Conservation (phyloP, 2,113 vertebrate species). For the Hemicordylus capensis region DNA sequence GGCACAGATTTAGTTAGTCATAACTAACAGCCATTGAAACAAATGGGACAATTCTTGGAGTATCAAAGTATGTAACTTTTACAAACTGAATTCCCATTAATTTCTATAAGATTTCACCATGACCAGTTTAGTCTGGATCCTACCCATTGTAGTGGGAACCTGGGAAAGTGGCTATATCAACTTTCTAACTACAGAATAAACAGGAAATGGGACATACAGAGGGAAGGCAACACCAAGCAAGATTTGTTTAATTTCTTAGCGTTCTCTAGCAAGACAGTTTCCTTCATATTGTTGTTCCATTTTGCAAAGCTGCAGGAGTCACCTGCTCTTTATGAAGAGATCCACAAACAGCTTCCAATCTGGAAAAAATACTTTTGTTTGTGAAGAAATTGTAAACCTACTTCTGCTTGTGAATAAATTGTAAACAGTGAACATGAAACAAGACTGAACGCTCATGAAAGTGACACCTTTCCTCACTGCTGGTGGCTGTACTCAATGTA, state of each 20-base stretch:
- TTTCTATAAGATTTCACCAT: no score
- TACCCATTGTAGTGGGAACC: background rate
- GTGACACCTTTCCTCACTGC: background rate
- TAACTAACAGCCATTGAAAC: no score
- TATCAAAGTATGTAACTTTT: no score
- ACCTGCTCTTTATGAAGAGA: background rate
- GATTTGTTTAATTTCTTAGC: background rate
- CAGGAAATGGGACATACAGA: background rate
- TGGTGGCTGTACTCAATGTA: background rate
- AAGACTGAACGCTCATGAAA: no score
- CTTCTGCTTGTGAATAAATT: background rate
- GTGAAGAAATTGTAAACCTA: background rate
- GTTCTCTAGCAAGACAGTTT: background rate
- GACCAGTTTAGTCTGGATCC: no score
- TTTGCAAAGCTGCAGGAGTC: background rate
- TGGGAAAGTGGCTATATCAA: background rate
- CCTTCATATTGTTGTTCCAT: background rate
- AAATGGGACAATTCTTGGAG: no score
- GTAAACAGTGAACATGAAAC: slow-evolving; percentile 7
- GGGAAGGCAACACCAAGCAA: background rate
- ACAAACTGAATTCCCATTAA: no score
- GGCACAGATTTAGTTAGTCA: no score
- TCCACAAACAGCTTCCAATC: background rate
- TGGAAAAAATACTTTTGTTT: background rate
- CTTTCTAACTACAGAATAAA: background rate